These are phyloP conservation scores for Theonella swinhoei DNA, from an alignment of 37 sponge, comb jelly and placozoan genomes.

Conservation along the genomic window DNA sequence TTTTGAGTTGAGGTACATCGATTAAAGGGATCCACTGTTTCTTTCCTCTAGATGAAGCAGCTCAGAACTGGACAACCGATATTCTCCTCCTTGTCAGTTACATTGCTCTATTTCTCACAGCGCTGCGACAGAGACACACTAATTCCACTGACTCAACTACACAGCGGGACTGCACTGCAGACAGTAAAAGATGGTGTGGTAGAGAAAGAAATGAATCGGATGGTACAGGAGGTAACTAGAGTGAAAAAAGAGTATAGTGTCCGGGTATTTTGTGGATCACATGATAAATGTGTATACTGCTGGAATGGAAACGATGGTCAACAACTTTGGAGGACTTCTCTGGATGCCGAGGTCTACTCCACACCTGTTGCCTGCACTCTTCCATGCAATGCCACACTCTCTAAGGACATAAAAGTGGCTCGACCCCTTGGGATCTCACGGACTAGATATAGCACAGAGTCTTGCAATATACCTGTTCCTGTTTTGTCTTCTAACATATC, in stretches of 20 bases:
- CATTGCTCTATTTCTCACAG: too few relatives aligned
- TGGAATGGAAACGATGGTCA: slow-evolving; percentile 29
- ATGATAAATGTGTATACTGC: slow-evolving; percentile 67
- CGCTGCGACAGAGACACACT: too few relatives aligned
- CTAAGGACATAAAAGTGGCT: not conserved
- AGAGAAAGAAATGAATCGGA: not conserved
- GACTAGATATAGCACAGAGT: not conserved
- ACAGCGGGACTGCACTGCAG: not conserved
- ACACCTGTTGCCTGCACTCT: slow-evolving; percentile 41
- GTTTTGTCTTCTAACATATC: too few relatives aligned
- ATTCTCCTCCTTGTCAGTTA: not conserved
- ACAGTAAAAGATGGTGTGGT: not conserved
- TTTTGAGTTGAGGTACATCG: not conserved
- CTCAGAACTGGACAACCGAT: not conserved
- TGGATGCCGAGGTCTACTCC: slow-evolving; percentile 60
- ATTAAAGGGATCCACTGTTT: not conserved
- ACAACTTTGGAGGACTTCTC: slow-evolving; percentile 34
- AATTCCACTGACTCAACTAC: too few relatives aligned
- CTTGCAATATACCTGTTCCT: too few relatives aligned
- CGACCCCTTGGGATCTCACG: not conserved
- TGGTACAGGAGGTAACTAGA: too few relatives aligned
- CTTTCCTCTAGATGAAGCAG: not conserved
- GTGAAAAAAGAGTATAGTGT: too few relatives aligned
- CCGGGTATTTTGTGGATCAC: slow-evolving; percentile 56
- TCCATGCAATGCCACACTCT: not conserved